These are phyloP conservation scores for Nematolebias whitei DNA, from an alignment of 2,113 vertebrate genomes.

Conservation along the genomic window DNA sequence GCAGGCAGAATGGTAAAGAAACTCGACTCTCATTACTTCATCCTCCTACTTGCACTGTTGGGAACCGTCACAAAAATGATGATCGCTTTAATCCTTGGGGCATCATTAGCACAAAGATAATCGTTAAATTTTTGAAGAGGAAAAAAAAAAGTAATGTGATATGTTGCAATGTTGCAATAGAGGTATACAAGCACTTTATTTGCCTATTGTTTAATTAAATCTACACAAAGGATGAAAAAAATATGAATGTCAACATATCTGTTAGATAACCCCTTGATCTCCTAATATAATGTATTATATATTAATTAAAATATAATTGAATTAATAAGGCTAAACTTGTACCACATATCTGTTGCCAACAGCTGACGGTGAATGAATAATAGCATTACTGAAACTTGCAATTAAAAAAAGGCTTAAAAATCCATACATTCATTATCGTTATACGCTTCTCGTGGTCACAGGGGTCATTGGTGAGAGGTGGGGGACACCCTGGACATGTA, in stretches of 20 bases:
- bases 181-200: not conserved
- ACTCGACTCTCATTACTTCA: constrained; percentile 34
- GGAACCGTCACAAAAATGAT: constrained; percentile 17
- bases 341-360: no score
- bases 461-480: no score
- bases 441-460: no score
- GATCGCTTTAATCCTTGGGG: constrained; percentile 22
- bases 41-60: constrained; percentile 10
- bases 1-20: constrained; percentile 34
- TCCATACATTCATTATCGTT: no score
- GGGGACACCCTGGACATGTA: no score
- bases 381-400: no score
- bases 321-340: no score
- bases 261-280: no score
- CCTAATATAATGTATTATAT: no score
- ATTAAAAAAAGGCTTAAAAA: no score
- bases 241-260: not conserved
- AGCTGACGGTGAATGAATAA: no score
- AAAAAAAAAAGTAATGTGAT: not conserved
- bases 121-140: constrained; percentile 13
- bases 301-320: not conserved
- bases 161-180: constrained; percentile 6
- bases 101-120: constrained; percentile 26
- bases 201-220: not conserved
- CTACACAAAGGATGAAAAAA: not conserved